These are phyloP conservation scores for Dendroctonus ponderosae DNA, from an alignment of 1,140 invertebrate species.

Conservation along the genomic window DNA sequence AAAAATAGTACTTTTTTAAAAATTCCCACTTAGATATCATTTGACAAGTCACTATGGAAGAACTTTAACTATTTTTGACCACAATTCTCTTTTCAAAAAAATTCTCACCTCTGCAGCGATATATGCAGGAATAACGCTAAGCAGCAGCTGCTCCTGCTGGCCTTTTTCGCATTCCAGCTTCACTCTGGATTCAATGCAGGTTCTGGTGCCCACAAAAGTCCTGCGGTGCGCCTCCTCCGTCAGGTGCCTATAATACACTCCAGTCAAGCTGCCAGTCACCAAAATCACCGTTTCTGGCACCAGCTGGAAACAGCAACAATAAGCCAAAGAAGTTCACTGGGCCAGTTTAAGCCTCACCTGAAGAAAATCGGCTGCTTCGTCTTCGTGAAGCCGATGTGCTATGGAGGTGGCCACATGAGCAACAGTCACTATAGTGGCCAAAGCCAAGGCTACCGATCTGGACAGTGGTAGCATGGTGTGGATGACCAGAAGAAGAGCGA, in stretches of 20 bases:
- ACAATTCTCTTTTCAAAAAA: too few relatives aligned
- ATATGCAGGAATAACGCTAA: constrained; percentile 91
- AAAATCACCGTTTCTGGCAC: constrained; percentile 74
- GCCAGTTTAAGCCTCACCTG: constrained; percentile 50
- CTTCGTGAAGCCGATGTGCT: constrained; percentile 50
- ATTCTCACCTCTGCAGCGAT: constrained; percentile 80
- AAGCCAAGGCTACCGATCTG: constrained; percentile 58
- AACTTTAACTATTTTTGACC: too few relatives aligned
- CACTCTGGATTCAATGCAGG: constrained; percentile 87
- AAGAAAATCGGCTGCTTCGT: constrained; percentile 53
- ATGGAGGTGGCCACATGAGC: constrained; percentile 58
- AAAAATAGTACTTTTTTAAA: too few relatives aligned
- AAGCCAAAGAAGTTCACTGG: neutral
- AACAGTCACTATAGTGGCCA: constrained; percentile 60
- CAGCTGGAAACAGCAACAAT: constrained; percentile 57
- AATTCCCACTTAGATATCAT: too few relatives aligned
- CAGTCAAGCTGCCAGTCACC: constrained; percentile 71
- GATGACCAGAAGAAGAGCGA: constrained; percentile 64
- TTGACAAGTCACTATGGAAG: too few relatives aligned
- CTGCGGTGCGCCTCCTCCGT: constrained; percentile 79
- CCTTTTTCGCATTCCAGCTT: constrained; percentile 90
- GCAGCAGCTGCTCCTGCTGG: constrained; percentile 85
- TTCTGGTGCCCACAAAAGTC: constrained; percentile 84
- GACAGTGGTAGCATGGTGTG: constrained; percentile 72
- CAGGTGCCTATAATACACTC: constrained; percentile 83